phyloP scores from a whole-genome alignment of 2,797 vertebrate genomes.

The Periophthalmus magnuspinnatus region DNA sequence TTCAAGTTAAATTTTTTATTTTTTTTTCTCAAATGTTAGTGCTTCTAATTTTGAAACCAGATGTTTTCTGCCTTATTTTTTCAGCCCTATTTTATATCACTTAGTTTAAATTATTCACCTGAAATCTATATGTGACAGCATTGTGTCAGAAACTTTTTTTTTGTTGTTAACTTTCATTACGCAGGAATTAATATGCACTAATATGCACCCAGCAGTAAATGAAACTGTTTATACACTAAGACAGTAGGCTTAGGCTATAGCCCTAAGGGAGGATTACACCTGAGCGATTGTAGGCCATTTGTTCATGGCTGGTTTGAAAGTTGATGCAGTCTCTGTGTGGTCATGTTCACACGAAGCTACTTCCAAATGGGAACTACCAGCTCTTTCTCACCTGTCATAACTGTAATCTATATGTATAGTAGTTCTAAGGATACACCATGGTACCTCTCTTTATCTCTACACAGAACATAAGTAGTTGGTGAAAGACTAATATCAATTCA shows the following conservation, averaged over 20 bases:
- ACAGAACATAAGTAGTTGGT: background rate
- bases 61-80: too few species aligned
- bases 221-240: background rate
- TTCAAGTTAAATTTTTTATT: too few species aligned
- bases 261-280: constrained; percentile 31
- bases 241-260: background rate
- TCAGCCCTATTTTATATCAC: too few species aligned
- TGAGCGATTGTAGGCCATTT: constrained; percentile 15
- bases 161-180: too few species aligned
- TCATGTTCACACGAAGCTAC: constrained; percentile 21
- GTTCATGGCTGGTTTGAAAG: constrained; percentile 17
- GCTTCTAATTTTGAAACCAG: too few species aligned
- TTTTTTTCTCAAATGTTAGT: too few species aligned
- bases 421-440: background rate
- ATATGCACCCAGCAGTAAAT: too few species aligned
- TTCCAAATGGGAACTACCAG: constrained; percentile 28
- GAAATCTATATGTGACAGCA: too few species aligned
- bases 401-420: background rate
- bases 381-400: constrained; percentile 9
- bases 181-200: too few species aligned
- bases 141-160: too few species aligned
- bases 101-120: too few species aligned
- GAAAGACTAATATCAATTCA: background rate
- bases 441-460: background rate
- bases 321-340: constrained; percentile 15